Base-by-base conservation (phyloP, 64 coral and sea anemone genomes). In the Orbicella faveolata region DNA sequence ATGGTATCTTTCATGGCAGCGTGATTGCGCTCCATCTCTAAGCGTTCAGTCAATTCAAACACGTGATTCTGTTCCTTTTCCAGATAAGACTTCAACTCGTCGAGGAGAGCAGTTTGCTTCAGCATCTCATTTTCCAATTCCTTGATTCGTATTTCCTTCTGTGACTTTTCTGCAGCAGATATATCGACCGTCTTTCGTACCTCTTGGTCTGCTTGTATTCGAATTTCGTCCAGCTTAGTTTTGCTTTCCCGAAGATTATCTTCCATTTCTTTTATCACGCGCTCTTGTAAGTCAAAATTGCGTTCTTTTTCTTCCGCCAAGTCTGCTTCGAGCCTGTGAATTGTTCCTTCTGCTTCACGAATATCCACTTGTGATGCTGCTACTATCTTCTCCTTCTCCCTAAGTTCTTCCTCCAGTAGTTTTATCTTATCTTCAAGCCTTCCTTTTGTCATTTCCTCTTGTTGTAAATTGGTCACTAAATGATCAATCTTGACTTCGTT, bases 31-130 rank as follows among this genome's bases (percentile, higher is more conserved):
- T 94, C 92, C 6, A 78, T 94, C 53, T 89, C 84, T 36, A 90
- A 64, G 66, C 89, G 87, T 78, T 94, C 92, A 30, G 65, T 89
- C 68, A 94, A 75, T 70, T 94, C 92, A 89, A 94, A 94, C 16
- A 94, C 88, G 2, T 82, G 66, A 34, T 94, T 73, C 75, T 94
- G 93, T 75, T 94, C 89, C 53, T 91, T 94, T 41, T 90, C 93
- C 26, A 91, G 39, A 87, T 68, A 66, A 2, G 78, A 79, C 44
- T 79, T 94, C 33, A 94, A 69, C 57, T 94, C 89, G 19, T 87
- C 39, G 6, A 94, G 75, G 16, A 88, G 54, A 53, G 88, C 83
- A 70, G 78, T 63, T 39, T 80, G 79, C 17, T 87, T 61, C 19
- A 87, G 75, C 54, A 94, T 78, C 13, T 80, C 84, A 37, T 82